Evolutionary conservation across 1,140 invertebrate genomes (phyloP), one percentile per base, ranked within the genome.

Genomic region (Leptoteleia sp.): DNA sequence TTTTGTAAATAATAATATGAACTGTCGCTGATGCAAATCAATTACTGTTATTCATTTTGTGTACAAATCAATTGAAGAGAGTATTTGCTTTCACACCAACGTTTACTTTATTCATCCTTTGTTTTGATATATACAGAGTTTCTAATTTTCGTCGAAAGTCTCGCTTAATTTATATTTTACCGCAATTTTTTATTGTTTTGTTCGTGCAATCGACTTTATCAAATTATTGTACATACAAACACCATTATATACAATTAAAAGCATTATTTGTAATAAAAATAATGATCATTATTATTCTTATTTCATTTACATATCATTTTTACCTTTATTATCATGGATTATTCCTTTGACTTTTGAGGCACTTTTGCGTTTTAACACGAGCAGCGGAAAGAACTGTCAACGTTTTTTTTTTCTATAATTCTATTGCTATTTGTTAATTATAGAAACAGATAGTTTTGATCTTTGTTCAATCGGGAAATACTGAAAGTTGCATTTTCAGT

Each of bases 401-500:
- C 2, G 2, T 3, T 22, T 22, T 22, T 22, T 22, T 2, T n/a
- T n/a, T n/a, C n/a, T n/a, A n/a, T n/a, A n/a, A n/a, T n/a, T n/a
- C n/a, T n/a, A n/a, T n/a, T n/a, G n/a, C n/a, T n/a, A n/a, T n/a
- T n/a, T n/a, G n/a, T n/a, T n/a, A n/a, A n/a, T n/a, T n/a, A n/a
- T n/a, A n/a, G n/a, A n/a, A n/a, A n/a, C n/a, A n/a, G n/a, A n/a
- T n/a, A n/a, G n/a, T n/a, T n/a, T n/a, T n/a, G 6, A 25, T 25
- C 6, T 25, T 25, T 25, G 3, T 25, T 6, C 22, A 25, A 25
- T 25, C 22, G 22, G 40, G 29, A 27, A 29, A 0, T 16, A 11
- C 29, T 29, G 12, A 27, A 45, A 59, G 84, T 88, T 89, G 86
- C 86, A 89, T 89, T 88, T 89, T 85, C 86, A 87, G 50, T 85